Conservation (phyloP, 2,888 invertebrate genomes). For the Phania funesta region DNA sequence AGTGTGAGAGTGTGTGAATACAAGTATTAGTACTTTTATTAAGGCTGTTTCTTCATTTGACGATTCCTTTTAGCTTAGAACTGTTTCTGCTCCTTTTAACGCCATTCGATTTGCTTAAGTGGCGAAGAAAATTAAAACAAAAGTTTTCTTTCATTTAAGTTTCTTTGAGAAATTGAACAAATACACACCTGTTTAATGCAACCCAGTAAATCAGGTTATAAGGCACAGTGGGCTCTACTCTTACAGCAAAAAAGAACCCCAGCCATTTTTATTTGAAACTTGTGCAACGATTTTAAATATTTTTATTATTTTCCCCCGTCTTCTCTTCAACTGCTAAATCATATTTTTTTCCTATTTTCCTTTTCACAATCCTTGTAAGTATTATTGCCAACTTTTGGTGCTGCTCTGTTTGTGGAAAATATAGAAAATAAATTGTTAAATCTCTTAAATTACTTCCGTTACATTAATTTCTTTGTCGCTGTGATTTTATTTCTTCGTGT, state of each 20-base stretch:
- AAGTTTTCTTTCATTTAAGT: not conserved
- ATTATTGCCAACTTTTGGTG: constrained; percentile 18
- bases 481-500: constrained; percentile 12
- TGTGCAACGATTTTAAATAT: not conserved
- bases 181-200: too few species aligned
- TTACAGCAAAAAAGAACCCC: too few species aligned
- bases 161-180: not conserved
- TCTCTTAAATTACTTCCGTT: constrained; percentile 65
- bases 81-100: not conserved
- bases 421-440: constrained; percentile 61
- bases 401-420: not conserved
- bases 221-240: too few species aligned
- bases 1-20: not conserved
- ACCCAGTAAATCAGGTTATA: too few species aligned
- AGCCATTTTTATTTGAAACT: too few species aligned
- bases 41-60: not conserved
- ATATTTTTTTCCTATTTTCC: not conserved
- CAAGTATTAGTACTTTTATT: not conserved
- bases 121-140: not conserved
- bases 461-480: constrained; percentile 64
- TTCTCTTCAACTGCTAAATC: not conserved
- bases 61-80: not conserved
- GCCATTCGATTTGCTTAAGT: not conserved
- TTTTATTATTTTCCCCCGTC: not conserved
- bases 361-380: not conserved